phyloP scores from a whole-genome alignment of 2,797 vertebrate genomes.

The Champsocephalus esox region DNA sequence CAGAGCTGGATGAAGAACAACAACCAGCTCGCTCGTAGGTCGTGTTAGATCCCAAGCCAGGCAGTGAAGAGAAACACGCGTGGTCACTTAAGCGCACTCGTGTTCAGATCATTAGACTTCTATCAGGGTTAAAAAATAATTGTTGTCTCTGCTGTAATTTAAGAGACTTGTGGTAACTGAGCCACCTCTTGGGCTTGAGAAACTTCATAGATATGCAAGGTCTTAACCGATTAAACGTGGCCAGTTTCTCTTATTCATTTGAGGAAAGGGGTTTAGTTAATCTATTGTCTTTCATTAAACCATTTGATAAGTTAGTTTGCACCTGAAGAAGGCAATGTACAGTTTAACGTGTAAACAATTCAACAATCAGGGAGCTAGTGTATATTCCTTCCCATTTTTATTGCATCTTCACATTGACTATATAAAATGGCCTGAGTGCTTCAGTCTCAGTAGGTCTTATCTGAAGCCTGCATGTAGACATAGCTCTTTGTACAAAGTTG shows the following conservation, averaged over 20 bases:
- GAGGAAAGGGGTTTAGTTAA: background rate
- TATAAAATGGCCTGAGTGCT: conserved; percentile 40
- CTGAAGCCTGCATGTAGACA: conserved; percentile 86
- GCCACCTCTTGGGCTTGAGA: conserved; percentile 25
- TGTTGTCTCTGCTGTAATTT: conserved; percentile 13
- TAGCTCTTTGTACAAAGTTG: conserved; percentile 90
- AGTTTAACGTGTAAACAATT: background rate
- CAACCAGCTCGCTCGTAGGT: background rate
- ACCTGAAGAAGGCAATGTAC: background rate
- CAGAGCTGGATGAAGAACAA: conserved; percentile 18
- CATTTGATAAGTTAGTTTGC: no score
- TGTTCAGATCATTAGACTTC: background rate
- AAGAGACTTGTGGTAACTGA: conserved; percentile 14
- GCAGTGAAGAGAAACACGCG: conserved; percentile 21
- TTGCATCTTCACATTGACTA: conserved; percentile 24
- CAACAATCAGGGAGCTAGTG: conserved; percentile 11
- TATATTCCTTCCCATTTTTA: conserved; percentile 21
- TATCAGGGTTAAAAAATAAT: background rate
- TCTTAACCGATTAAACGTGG: background rate
- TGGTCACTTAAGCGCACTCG: conserved; percentile 8
- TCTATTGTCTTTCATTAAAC: background rate
- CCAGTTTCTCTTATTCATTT: background rate
- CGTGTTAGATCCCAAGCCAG: conserved; percentile 20
- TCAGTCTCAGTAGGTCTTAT: conserved; percentile 54
- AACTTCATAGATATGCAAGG: background rate